Evolutionary conservation across 2,113 vertebrate genomes (phyloP).

Genomic region (Galbula dea): DNA sequence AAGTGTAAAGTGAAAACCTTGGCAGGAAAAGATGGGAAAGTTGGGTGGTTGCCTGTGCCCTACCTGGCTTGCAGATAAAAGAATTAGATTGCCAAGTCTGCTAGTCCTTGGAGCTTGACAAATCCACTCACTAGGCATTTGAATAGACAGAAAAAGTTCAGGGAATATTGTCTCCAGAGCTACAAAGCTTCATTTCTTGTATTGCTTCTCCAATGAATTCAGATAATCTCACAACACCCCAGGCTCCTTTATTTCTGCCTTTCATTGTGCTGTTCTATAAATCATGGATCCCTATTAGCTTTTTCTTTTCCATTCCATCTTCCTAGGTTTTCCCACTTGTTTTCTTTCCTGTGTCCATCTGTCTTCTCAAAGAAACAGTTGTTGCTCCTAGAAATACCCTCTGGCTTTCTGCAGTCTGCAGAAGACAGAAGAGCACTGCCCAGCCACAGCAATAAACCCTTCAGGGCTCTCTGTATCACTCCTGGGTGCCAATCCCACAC

Average conservation of each 20-base stretch:
- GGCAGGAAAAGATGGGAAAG: neutral
- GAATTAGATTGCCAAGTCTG: neutral
- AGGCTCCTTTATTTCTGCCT: neutral
- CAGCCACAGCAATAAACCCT: neutral
- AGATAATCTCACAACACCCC: neutral
- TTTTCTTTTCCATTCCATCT: neutral
- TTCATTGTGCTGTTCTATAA: neutral
- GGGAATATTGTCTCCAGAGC: neutral
- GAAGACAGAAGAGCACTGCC: neutral
- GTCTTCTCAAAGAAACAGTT: neutral
- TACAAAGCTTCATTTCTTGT: neutral
- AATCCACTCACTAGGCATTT: neutral
- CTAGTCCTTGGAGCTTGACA: neutral
- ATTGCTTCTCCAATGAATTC: neutral
- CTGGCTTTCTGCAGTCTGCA: neutral
- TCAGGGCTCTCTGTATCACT: neutral
- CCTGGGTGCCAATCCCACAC: neutral
- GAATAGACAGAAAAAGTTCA: neutral
- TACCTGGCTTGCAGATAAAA: conserved; percentile 51
- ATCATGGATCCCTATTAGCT: neutral
- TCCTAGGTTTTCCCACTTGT: neutral
- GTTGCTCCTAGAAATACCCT: neutral
- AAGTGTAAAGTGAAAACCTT: neutral
- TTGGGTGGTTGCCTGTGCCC: neutral
- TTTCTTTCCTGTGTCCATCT: neutral